phyloP scores from a whole-genome alignment of 2,888 invertebrate genomes.

The Diabrotica balteata region DNA sequence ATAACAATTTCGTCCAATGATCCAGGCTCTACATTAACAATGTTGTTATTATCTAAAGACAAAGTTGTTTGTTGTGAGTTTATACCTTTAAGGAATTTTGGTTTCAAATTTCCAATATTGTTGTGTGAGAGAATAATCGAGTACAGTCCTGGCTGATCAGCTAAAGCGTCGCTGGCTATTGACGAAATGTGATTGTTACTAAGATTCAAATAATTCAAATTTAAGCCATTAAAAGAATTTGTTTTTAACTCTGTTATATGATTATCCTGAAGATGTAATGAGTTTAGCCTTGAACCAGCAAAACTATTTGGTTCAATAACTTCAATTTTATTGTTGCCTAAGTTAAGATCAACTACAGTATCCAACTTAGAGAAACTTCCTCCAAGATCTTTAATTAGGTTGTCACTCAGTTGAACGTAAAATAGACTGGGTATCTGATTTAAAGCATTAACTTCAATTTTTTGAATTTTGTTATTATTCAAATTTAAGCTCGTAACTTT shows the following conservation, averaged over 20 bases:
- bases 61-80: not conserved
- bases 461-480: not conserved
- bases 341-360: not conserved
- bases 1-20: not conserved
- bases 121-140: constrained; percentile 1
- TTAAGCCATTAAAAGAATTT: not conserved
- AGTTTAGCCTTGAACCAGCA: not conserved
- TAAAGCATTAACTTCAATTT: not conserved
- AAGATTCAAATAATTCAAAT: not conserved
- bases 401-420: not conserved
- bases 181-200: not conserved
- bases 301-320: not conserved
- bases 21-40: not conserved
- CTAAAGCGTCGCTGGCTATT: not conserved
- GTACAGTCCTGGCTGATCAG: not conserved
- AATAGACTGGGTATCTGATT: not conserved
- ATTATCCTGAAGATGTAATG: not conserved
- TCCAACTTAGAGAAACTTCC: not conserved
- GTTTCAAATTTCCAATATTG: not conserved
- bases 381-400: not conserved
- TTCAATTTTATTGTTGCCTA: not conserved
- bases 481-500: not conserved
- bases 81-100: not conserved
- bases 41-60: not conserved
- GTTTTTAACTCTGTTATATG: not conserved